Evolutionary conservation across 92 coral and sea anemone species (phyloP).

Genomic region (Desmophyllum pertusum): DNA sequence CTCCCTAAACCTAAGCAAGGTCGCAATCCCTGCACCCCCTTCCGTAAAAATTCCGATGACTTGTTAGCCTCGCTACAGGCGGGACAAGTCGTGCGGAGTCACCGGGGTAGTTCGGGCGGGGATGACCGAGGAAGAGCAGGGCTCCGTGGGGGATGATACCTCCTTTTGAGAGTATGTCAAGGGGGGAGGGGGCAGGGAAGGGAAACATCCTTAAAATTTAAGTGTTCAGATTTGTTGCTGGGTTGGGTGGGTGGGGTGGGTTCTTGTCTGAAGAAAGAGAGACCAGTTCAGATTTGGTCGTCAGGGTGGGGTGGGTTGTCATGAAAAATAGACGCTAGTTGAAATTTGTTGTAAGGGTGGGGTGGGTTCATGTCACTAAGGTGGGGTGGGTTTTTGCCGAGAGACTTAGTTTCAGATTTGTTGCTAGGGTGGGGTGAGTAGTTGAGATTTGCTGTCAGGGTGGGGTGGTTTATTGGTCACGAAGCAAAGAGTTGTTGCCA

Average conservation of each 20-base stretch:
- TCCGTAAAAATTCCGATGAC: constrained; percentile 65
- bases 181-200: neutral
- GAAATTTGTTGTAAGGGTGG: neutral
- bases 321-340: neutral
- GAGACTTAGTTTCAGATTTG: no score
- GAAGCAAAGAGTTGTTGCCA: no score
- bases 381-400: no score
- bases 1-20: constrained; percentile 79
- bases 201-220: neutral
- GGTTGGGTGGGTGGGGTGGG: neutral
- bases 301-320: neutral
- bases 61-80: constrained; percentile 82
- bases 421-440: neutral
- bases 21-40: constrained; percentile 73
- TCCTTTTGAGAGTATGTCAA: constrained; percentile 3
- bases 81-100: constrained; percentile 79
- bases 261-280: neutral
- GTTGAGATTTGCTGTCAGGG: neutral
- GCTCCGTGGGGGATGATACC: constrained; percentile 73
- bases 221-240: neutral
- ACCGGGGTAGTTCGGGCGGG: constrained; percentile 50
- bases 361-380: neutral
- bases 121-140: constrained; percentile 56
- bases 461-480: no score
- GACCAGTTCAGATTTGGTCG: neutral